Conservation (phyloP, 2,888 invertebrate species). For the Apamea monoglypha region DNA sequence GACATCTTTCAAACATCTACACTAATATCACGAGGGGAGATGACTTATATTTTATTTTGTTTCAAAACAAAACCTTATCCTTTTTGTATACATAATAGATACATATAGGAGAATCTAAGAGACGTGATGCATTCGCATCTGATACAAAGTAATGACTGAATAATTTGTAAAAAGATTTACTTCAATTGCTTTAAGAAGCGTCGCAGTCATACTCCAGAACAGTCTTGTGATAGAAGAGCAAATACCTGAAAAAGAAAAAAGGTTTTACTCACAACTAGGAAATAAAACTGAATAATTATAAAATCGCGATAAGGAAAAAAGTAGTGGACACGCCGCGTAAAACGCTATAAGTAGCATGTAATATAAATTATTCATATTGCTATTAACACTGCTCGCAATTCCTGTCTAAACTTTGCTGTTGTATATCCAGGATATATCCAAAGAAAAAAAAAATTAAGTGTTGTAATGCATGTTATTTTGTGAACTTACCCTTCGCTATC, state of each 20-base stretch:
- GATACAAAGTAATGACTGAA: constrained; percentile 58
- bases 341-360: not conserved
- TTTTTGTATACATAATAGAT: constrained; percentile 59
- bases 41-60: constrained; percentile 74
- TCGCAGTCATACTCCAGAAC: constrained; percentile 95
- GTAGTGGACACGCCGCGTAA: not conserved
- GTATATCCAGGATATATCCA: not conserved
- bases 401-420: too few relatives aligned
- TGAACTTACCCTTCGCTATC: constrained; percentile 96
- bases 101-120: constrained; percentile 56
- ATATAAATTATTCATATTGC: not conserved
- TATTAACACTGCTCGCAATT: not conserved
- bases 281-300: not conserved
- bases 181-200: constrained; percentile 65
- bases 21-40: constrained; percentile 87
- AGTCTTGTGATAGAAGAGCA: constrained; percentile 99
- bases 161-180: constrained; percentile 39
- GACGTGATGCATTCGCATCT: constrained; percentile 53
- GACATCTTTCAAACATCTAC: constrained; percentile 78
- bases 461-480: not conserved
- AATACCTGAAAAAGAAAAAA: constrained; percentile 92
- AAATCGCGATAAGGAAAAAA: not conserved
- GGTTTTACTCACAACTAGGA: constrained; percentile 16
- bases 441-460: too few relatives aligned
- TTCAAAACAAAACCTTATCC: constrained; percentile 62